These are phyloP conservation scores for Trichopoda pennipes DNA, from an alignment of 2,888 invertebrate genomes.

Conservation along the genomic window DNA sequence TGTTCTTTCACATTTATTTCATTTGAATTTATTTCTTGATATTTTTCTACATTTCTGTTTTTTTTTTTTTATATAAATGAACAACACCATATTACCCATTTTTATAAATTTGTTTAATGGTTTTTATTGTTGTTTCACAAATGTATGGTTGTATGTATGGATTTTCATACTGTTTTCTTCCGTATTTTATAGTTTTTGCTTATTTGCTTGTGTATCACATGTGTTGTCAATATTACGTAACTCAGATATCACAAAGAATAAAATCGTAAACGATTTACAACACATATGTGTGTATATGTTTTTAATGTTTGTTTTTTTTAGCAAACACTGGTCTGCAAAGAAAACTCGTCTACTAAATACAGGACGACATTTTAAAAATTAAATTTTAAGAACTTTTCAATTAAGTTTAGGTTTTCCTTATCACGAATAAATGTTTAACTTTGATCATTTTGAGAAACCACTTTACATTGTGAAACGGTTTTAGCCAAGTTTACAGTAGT, in stretches of 20 bases:
- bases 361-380: too few relatives aligned
- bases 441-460: too few relatives aligned
- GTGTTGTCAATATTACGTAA: conserved; percentile 35
- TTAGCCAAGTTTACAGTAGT: too few relatives aligned
- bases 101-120: conserved; percentile 21
- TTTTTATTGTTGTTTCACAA: conserved; percentile 37
- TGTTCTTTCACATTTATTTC: conserved; percentile 1
- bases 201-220: conserved; percentile 15
- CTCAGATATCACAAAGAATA: conserved; percentile 11
- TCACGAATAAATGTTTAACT: too few relatives aligned
- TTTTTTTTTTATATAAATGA: background rate
- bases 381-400: too few relatives aligned
- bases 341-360: too few relatives aligned
- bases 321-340: too few relatives aligned
- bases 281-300: too few relatives aligned
- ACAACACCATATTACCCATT: conserved; percentile 33
- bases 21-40: conserved; percentile 8
- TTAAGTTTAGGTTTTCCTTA: too few relatives aligned
- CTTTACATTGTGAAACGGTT: too few relatives aligned
- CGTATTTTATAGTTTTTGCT: conserved; percentile 59
- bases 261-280: background rate
- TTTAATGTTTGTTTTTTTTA: too few relatives aligned
- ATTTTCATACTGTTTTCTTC: conserved; percentile 50
- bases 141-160: background rate
- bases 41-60: background rate